Percentiles rank a stretch among this genome's conserved stretches.
Conservation (phyloP, 2,888 invertebrate species). For the Gibbula magus region DNA sequence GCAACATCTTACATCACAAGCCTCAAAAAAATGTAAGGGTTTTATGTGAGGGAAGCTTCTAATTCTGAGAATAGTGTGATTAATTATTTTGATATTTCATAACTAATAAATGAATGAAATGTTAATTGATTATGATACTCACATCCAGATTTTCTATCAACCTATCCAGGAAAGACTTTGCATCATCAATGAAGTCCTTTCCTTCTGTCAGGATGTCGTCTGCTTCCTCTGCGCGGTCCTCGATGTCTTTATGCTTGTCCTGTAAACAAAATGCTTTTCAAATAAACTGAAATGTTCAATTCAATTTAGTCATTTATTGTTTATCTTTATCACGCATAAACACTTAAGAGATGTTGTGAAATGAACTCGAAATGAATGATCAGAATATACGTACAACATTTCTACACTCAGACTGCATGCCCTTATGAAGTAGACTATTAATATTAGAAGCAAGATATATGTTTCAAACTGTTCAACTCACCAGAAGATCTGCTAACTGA, state of each 20-base stretch:
- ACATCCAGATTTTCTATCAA: conserved; percentile 47
- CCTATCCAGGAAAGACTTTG: conserved; percentile 36
- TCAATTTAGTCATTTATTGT: neutral
- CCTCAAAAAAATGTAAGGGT: too few species aligned
- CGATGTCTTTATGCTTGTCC: conserved; percentile 42
- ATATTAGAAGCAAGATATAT: neutral
- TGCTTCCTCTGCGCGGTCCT: conserved; percentile 39
- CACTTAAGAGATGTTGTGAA: too few species aligned
- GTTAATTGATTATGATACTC: too few species aligned
- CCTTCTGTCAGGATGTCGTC: conserved; percentile 45
- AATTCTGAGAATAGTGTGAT: neutral
- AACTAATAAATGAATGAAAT: neutral
- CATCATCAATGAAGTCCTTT: conserved; percentile 39
- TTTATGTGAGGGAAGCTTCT: too few species aligned
- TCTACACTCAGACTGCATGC: too few species aligned
- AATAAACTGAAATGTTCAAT: neutral
- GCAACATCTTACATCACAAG: too few species aligned
- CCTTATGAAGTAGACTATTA: neutral
- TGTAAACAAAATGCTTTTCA: conserved; percentile 27
- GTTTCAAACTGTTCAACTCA: neutral
- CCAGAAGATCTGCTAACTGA: conserved; percentile 28
- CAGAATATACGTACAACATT: too few species aligned
- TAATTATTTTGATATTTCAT: neutral
- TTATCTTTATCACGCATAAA: too few species aligned
- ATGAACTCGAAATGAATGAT: too few species aligned